Percentiles rank a stretch among this genome's conserved stretches.
Conservation (phyloP, 1,140 invertebrate species). For the Heliconius eleuchia region DNA sequence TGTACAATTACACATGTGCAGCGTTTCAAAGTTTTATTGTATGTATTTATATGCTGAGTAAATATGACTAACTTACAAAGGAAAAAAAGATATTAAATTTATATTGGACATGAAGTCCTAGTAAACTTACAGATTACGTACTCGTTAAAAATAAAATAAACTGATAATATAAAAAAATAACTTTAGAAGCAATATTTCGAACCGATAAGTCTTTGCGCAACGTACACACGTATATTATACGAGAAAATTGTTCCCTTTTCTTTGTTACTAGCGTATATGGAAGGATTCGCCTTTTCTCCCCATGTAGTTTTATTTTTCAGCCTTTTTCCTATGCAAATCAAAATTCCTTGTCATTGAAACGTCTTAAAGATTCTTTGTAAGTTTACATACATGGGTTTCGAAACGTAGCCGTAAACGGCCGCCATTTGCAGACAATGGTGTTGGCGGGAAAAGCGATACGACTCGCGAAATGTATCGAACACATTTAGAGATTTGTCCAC, state of each 20-base stretch:
- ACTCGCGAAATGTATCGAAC: conserved; percentile 48
- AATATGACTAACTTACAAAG: too few relatives aligned
- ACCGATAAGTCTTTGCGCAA: neutral
- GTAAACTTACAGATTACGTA: too few relatives aligned
- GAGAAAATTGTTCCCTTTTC: neutral
- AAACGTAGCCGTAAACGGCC: conserved; percentile 67
- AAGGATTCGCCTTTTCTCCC: conserved; percentile 25
- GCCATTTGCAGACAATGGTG: conserved; percentile 78
- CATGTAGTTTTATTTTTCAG: conserved; percentile 45
- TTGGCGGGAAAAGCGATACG: conserved; percentile 62
- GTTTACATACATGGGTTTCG: conserved; percentile 73
- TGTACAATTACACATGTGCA: too few relatives aligned
- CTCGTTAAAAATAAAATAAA: too few relatives aligned
- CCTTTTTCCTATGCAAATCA: conserved; percentile 62
- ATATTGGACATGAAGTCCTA: too few relatives aligned
- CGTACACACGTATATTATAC: neutral
- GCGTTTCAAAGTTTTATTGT: too few relatives aligned
- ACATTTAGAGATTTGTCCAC: conserved; percentile 63
- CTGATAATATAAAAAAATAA: too few relatives aligned
- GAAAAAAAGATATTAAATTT: too few relatives aligned
- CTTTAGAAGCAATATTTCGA: too few relatives aligned
- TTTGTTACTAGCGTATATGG: conserved; percentile 28
- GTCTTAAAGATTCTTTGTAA: conserved; percentile 65
- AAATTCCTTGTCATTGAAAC: conserved; percentile 69
- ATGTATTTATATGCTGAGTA: too few relatives aligned